Percentiles rank a stretch among this genome's conserved stretches.
Evolutionary conservation across 2,888 invertebrate species (phyloP).

Genomic region (Sarcophaga subvicina): DNA sequence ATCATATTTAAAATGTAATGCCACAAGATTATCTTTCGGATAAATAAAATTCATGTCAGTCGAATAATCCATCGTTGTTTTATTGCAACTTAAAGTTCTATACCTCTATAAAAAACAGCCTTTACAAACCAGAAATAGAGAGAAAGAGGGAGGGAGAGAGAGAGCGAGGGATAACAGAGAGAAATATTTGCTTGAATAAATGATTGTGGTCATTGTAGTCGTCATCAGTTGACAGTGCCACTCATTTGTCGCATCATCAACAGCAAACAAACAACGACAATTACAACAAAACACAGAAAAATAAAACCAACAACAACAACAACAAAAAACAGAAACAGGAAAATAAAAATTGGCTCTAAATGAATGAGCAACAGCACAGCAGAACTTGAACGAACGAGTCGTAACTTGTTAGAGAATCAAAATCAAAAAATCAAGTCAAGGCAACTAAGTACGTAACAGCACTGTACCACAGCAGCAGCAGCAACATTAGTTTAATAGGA

Average conservation of each 20-base stretch:
- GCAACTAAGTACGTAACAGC: background rate
- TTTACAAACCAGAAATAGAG: too few species aligned
- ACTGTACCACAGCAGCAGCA: background rate
- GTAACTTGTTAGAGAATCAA: too few species aligned
- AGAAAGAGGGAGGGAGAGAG: background rate
- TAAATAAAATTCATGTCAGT: too few species aligned
- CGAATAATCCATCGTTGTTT: too few species aligned
- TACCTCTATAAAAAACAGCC: too few species aligned
- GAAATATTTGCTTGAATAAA: constrained; percentile 25
- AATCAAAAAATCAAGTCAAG: background rate
- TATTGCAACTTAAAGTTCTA: too few species aligned
- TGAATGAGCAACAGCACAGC: background rate
- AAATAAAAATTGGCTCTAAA: background rate
- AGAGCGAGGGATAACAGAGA: background rate
- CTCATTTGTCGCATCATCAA: constrained; percentile 61
- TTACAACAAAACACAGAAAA: background rate
- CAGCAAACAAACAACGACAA: constrained; percentile 30
- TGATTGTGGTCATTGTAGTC: constrained; percentile 53
- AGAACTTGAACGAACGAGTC: background rate
- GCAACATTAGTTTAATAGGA: constrained; percentile 31
- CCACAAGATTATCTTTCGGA: too few species aligned
- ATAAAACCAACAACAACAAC: background rate
- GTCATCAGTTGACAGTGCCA: constrained; percentile 56
- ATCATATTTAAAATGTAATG: too few species aligned
- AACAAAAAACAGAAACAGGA: background rate